Evolutionary conservation across 2,113 vertebrate genomes (phyloP), one percentile per base, ranked within the genome.

Genomic region (Zosterops hypoxanthus): DNA sequence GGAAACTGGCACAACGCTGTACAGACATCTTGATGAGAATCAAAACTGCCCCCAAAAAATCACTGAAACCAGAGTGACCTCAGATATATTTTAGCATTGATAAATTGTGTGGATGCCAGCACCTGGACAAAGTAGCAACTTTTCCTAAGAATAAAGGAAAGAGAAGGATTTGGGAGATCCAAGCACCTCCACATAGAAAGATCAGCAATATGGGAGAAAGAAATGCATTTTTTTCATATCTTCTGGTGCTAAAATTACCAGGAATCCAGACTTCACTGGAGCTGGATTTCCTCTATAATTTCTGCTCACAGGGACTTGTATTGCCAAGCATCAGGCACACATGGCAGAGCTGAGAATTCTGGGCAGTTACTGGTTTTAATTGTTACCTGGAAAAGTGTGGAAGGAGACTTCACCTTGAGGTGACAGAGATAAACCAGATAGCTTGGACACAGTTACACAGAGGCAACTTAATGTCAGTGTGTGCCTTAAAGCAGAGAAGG

Each of bases 401-500:
- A 82, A 87, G 34, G 55, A 25, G 42, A 63, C 41, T 69, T 61
- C 47, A 64, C 68, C 64, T 88, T 24, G 19, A 68, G 72, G 71
- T 81, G 71, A 70, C 26, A n/a, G 85, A 82, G 63, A 46, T 52
- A 71, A 96, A 83, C 26, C 71, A 83, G 90, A 66, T 41, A 63
- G 59, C 79, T 76, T 16, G 66, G 66, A 53, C 34, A 29, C 13
- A 22, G 55, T 81, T 49, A 65, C 53, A 63, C 18, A 23, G 53
- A 94, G 66, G 82, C 47, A 70, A 46, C 76, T 82, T 72, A 53
- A 56, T 53, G 55, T 80, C 89, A 69, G 66, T 13, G 22, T 31
- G 42, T 82, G 86, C 91, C 91, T 91, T 33, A 79, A 29, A 91
- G 95, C 73, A 55, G 19, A 41, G 63, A 87, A 42, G 84, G 78